Conservation (phyloP, 2,113 vertebrate genomes). For the Hippotragus niger region DNA sequence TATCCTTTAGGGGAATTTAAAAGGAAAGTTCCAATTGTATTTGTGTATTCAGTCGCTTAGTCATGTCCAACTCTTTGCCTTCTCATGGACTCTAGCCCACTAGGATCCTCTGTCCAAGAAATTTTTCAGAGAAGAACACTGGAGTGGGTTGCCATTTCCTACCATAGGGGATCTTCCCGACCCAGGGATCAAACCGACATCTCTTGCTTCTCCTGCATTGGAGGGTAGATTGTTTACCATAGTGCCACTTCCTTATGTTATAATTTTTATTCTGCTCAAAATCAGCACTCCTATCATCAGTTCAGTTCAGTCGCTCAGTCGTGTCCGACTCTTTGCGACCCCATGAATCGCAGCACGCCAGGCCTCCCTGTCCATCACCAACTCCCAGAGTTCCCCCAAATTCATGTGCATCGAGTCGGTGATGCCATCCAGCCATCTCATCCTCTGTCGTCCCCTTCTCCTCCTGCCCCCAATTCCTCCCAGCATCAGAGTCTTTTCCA, state of each 20-base stretch:
- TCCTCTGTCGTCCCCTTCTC: too few relatives aligned
- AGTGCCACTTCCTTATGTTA: not conserved
- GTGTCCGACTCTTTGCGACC: too few relatives aligned
- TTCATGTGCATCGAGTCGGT: too few relatives aligned
- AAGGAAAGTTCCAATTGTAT: not conserved
- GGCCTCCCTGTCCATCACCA: too few relatives aligned
- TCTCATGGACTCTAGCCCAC: not conserved
- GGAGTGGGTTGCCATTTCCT: not conserved
- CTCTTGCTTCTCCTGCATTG: not conserved
- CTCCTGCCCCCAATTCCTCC: too few relatives aligned
- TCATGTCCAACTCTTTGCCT: not conserved
- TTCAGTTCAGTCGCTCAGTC: too few relatives aligned
- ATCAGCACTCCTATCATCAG: not conserved
- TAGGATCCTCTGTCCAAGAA: not conserved
- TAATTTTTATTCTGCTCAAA: not conserved
- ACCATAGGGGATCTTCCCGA: not conserved
- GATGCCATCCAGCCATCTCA: too few relatives aligned
- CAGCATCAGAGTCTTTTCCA: too few relatives aligned
- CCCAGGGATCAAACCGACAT: not conserved
- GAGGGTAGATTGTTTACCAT: not conserved
- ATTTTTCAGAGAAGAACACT: not conserved
- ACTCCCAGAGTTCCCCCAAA: too few relatives aligned
- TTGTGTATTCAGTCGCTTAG: not conserved
- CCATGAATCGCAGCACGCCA: rapidly evolving
- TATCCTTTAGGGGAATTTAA: not conserved